Percentiles rank a stretch among this genome's conserved stretches.
Evolutionary conservation across 1,140 invertebrate species (phyloP).

Genomic region (Callitettix versicolor): DNA sequence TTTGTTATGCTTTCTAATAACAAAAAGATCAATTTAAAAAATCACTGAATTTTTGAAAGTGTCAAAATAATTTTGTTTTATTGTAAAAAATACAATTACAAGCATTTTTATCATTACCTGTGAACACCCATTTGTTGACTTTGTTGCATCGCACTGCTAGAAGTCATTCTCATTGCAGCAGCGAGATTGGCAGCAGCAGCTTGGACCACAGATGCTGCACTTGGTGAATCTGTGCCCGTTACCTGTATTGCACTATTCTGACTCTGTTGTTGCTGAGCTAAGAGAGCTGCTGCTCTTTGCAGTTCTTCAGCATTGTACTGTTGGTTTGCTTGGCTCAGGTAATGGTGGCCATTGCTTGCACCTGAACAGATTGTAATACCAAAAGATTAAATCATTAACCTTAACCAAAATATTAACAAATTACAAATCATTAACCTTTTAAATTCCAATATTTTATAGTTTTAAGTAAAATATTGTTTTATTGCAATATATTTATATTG

Average conservation of each 20-base stretch:
- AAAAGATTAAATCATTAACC: too few relatives aligned
- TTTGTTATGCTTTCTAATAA: too few relatives aligned
- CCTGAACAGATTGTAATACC: conserved; percentile 12
- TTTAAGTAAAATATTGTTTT: too few relatives aligned
- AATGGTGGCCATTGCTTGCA: conserved; percentile 24
- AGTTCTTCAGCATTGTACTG: conserved; percentile 60
- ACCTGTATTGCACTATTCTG: conserved; percentile 19
- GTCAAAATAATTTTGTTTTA: too few relatives aligned
- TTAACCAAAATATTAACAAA: too few relatives aligned
- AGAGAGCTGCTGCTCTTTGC: conserved; percentile 59
- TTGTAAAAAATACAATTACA: too few relatives aligned
- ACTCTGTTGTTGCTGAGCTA: conserved; percentile 45
- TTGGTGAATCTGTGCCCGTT: conserved; percentile 13
- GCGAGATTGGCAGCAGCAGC: conserved; percentile 64
- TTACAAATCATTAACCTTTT: too few relatives aligned
- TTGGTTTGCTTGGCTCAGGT: conserved; percentile 34
- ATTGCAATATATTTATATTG: too few relatives aligned
- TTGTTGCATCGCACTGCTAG: conserved; percentile 22
- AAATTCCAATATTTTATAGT: too few relatives aligned
- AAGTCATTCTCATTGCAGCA: conserved; percentile 64
- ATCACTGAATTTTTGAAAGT: too few relatives aligned
- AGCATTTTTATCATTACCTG: conserved; percentile 22
- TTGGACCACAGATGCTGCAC: conserved; percentile 44
- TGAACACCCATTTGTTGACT: conserved; percentile 25
- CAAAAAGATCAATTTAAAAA: too few relatives aligned